Evolutionary conservation across 2,113 vertebrate species (phyloP), one percentile per base, ranked within the genome.

Genomic region (Indri indri): DNA sequence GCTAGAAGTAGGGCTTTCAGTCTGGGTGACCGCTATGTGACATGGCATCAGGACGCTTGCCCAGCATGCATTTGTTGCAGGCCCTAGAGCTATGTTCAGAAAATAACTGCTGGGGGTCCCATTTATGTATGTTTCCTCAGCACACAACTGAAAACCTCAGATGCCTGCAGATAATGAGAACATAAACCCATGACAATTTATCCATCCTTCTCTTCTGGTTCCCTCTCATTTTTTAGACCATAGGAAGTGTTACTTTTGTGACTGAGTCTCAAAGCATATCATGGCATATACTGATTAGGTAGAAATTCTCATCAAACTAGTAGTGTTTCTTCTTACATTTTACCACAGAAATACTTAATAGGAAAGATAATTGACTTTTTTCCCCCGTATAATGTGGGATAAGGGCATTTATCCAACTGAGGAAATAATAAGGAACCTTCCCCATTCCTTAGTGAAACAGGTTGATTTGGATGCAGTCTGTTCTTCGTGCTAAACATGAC

Each of bases 11-110:
- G 54, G 54, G 20, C 54, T 73, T 73, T 86, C 63, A 45, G 0
- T 70, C 54, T 93, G 77, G 50, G 45, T 63, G 32, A 66, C 23
- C 10, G 34, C 82, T 82, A 37, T 20, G 3, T 73, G 57, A 45
- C 59, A 40, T 3, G 18, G 17, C 70, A 71, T 61, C 68, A 88
- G 76, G 73, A 83, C 23, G 37, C 42, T 34, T 59, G 54, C 91
- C 80, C 91, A 87, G 93, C 37, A 8, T 42, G 79, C 70, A 9
- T 87, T 91, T 94, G 74, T 63, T 89, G 16, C 52, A 94, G 73
- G 86, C 82, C 42, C 71, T 84, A n/a, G 95, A 81, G 86, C 74
- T 45, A 27, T 34, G 20, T 76, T 50, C 68, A 86, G 9, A 91
- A 94, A 94, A 79, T 52, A n/a, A n/a, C 27, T 40, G 6, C 52